Evolutionary conservation across 2,797 vertebrate species (phyloP).

Genomic region (Myripristis jacobus): DNA sequence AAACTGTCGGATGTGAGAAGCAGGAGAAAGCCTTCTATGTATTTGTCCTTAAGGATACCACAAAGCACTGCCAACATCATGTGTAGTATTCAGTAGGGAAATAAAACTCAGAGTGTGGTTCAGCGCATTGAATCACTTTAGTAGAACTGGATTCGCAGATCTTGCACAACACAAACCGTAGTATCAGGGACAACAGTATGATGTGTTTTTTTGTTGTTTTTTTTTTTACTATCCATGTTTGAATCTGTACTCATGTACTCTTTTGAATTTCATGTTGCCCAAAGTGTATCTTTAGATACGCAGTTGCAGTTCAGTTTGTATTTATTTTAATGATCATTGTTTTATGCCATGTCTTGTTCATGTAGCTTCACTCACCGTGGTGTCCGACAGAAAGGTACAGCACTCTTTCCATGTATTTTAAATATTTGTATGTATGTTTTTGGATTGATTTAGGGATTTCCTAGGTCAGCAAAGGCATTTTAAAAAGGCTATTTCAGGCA

Average conservation of each 20-base stretch:
- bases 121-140: constrained; percentile 21
- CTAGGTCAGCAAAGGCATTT: constrained; percentile 17
- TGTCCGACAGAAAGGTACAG: constrained; percentile 44
- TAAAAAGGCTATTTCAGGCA: constrained; percentile 28
- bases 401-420: constrained; percentile 51
- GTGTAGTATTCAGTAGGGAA: constrained; percentile 39
- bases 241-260: constrained; percentile 34
- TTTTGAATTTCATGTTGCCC: constrained; percentile 55
- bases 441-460: constrained; percentile 2
- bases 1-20: not conserved
- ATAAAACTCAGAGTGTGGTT: not conserved
- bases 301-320: constrained; percentile 61
- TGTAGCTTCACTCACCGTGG: constrained; percentile 28
- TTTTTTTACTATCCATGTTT: constrained; percentile 36
- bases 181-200: constrained; percentile 59
- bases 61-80: constrained; percentile 67
- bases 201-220: no score
- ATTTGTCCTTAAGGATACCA: constrained; percentile 41
- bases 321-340: constrained; percentile 68
- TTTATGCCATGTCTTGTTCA: no score
- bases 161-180: constrained; percentile 38
- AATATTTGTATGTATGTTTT: constrained; percentile 49
- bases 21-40: constrained; percentile 6
- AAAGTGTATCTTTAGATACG: constrained; percentile 74
- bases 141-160: constrained; percentile 42